A percentile compares a stretch with the other conserved stretches of the same genome.
Evolutionary conservation across 2,888 invertebrate species (phyloP).

Genomic region (Agriopis leucophaearia): DNA sequence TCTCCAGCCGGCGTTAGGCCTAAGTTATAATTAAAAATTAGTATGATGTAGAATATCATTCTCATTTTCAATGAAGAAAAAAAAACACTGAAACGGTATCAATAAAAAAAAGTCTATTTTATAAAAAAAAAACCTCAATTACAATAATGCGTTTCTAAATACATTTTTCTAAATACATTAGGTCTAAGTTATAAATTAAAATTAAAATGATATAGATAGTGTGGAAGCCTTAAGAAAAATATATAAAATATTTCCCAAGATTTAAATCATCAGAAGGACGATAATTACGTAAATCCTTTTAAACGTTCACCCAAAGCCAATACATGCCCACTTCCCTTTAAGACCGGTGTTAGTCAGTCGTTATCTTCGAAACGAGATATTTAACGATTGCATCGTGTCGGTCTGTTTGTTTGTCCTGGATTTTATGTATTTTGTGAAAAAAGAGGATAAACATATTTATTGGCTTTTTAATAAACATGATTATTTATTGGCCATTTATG

Average conservation of each 20-base stretch:
- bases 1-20: no score
- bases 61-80: no score
- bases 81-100: no score
- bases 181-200: no score
- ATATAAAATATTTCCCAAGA: background rate
- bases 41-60: no score
- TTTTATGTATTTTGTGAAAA: conserved; percentile 33
- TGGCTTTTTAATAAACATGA: conserved; percentile 28
- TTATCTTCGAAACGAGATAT: conserved; percentile 37
- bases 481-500: conserved; percentile 33
- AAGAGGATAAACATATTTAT: conserved; percentile 37
- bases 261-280: background rate
- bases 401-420: conserved; percentile 37
- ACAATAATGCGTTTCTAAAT: no score
- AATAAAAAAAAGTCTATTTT: no score
- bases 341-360: conserved; percentile 17
- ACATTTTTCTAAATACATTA: no score
- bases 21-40: no score
- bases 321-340: conserved; percentile 20
- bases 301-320: conserved; percentile 20
- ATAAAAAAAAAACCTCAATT: no score
- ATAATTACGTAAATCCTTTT: conserved; percentile 16
- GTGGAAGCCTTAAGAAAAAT: background rate
- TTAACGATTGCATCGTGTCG: conserved; percentile 34
- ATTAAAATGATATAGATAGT: no score